Conservation (phyloP, 2,888 invertebrate genomes). For the Therioaphis trifolii region DNA sequence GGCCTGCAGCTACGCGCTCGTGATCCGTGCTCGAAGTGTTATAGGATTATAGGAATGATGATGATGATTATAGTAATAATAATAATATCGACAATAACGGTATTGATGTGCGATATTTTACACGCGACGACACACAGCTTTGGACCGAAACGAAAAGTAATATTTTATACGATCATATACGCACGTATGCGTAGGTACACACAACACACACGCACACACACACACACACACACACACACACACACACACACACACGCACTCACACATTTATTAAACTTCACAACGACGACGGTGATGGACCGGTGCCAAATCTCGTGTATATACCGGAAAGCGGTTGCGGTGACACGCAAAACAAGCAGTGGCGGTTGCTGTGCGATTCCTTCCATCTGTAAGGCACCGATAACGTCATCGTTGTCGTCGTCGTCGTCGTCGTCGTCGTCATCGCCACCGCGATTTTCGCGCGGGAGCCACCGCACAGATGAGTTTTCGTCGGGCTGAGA, state of each 20-base stretch:
- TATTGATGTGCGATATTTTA: background rate
- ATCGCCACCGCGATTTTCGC: background rate
- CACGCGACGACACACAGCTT: background rate
- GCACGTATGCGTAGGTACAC: no score
- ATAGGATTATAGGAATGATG: no score
- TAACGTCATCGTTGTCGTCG: constrained; percentile 46
- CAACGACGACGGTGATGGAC: constrained; percentile 49
- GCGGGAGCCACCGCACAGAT: background rate
- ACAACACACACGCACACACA: no score
- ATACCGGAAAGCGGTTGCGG: background rate
- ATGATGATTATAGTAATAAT: background rate
- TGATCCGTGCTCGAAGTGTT: no score
- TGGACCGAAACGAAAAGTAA: background rate
- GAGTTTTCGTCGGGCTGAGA: constrained; percentile 21
- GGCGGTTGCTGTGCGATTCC: constrained; percentile 11
- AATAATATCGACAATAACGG: no score
- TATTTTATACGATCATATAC: no score
- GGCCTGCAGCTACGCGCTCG: no score
- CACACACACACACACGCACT: background rate
- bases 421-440: background rate
- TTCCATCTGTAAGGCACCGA: constrained; percentile 61
- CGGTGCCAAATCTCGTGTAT: constrained; percentile 41
- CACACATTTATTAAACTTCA: background rate
- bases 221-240: background rate
- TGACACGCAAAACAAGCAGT: constrained; percentile 50